Percentiles rank a stretch among this genome's conserved stretches.
Conservation (phyloP, 2,888 invertebrate genomes). For the Spisula solida region DNA sequence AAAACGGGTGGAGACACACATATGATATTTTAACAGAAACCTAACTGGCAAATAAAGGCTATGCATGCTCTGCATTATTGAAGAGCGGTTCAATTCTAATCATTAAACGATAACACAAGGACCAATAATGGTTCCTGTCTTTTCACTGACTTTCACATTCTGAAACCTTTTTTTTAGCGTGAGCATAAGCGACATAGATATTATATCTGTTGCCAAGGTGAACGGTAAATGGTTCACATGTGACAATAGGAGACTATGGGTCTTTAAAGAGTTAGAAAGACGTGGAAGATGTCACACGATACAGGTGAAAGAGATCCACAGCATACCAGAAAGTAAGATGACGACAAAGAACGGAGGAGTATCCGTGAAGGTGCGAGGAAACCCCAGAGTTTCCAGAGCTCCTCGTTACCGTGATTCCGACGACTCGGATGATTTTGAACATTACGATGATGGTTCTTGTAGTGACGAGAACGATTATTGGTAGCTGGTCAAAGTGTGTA, state of each 20-base stretch:
- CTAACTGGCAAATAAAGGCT: too few species aligned
- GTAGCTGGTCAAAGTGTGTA: background rate
- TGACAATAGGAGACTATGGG: slow-evolving; percentile 60
- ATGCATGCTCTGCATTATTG: too few species aligned
- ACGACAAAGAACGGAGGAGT: slow-evolving; percentile 45
- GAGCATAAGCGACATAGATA: slow-evolving; percentile 39
- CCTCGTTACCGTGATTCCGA: background rate
- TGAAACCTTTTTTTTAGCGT: slow-evolving; percentile 11
- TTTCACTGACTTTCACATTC: too few species aligned
- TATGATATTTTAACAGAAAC: too few species aligned
- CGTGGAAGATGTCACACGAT: slow-evolving; percentile 45
- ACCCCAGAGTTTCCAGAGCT: background rate
- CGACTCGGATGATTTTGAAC: background rate
- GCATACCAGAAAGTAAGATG: slow-evolving; percentile 33
- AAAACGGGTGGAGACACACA: too few species aligned
- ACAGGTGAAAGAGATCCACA: slow-evolving; percentile 13
- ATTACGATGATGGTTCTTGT: too few species aligned
- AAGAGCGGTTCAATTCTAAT: too few species aligned
- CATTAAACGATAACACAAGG: too few species aligned
- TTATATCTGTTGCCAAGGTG: slow-evolving; percentile 37
- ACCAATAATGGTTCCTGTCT: too few species aligned
- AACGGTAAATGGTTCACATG: slow-evolving; percentile 47
- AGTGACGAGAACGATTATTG: background rate
- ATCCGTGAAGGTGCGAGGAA: slow-evolving; percentile 33
- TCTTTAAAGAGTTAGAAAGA: slow-evolving; percentile 47